Evolutionary conservation across 2,113 vertebrate genomes (phyloP).

Genomic region (Dipodomys merriami): DNA sequence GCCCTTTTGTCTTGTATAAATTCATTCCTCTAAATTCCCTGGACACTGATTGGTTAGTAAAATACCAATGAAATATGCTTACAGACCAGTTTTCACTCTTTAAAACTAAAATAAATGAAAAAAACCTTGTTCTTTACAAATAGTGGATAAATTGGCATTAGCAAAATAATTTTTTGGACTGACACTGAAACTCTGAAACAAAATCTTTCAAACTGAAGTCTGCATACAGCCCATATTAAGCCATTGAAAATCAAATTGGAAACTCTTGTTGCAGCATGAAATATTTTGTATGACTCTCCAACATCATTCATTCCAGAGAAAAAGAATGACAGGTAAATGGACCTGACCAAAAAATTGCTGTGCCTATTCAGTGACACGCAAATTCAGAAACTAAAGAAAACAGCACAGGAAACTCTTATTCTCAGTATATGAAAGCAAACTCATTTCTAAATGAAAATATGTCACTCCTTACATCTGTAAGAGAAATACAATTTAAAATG

Average conservation of each 20-base stretch:
- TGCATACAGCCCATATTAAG: neutral
- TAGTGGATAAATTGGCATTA: neutral
- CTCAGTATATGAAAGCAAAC: constrained; percentile 8
- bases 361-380: neutral
- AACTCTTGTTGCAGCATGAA: neutral
- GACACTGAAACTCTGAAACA: neutral
- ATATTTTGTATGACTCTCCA: neutral
- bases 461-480: constrained; percentile 51
- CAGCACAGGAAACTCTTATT: neutral
- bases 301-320: constrained; percentile 41
- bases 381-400: neutral
- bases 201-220: neutral
- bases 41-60: neutral
- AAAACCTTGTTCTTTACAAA: neutral
- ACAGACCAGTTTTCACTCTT: neutral
- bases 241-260: neutral
- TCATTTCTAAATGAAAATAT: neutral
- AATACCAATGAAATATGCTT: neutral
- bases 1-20: neutral
- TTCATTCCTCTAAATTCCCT: neutral
- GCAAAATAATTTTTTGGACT: neutral
- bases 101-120: constrained; percentile 1
- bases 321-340: constrained; percentile 50
- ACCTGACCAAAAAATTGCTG: constrained; percentile 49
- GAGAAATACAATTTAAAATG: constrained; percentile 73